These are phyloP conservation scores for Struthidea cinerea DNA, from an alignment of 2,113 vertebrate genomes.

Conservation along the genomic window DNA sequence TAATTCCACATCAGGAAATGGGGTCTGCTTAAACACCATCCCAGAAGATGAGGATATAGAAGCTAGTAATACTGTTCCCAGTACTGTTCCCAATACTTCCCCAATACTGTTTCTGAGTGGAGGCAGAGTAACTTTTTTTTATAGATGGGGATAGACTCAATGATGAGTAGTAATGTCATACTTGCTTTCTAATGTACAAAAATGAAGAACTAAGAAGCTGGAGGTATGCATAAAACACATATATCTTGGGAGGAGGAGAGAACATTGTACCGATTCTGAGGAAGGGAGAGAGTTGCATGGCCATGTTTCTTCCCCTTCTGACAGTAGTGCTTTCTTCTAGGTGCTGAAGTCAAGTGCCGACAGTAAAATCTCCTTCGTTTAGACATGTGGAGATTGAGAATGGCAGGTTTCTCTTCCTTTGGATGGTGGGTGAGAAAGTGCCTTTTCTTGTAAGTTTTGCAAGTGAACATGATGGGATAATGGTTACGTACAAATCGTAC, in stretches of 20 bases:
- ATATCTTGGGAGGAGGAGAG: not conserved
- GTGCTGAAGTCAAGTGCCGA: not conserved
- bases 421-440: not conserved
- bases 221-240: not conserved
- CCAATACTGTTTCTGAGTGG: not conserved
- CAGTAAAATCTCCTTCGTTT: not conserved
- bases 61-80: too few relatives aligned
- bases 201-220: not conserved
- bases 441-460: not conserved
- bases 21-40: not conserved
- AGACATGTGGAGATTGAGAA: not conserved
- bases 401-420: not conserved
- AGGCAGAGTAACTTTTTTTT: not conserved
- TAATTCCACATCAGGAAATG: not conserved
- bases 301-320: not conserved
- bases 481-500: not conserved
- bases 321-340: not conserved
- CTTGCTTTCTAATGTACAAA: not conserved
- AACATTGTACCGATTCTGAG: fast-evolving
- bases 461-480: not conserved
- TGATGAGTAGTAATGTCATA: not conserved
- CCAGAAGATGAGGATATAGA: not conserved
- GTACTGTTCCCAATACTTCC: too few relatives aligned
- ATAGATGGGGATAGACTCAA: fast-evolving
- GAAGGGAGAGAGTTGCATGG: not conserved